A percentile compares a stretch with the other conserved stretches of the same genome.
Evolutionary conservation across 2,797 vertebrate genomes (phyloP).

Genomic region (Oryzias dopingdopingensis): DNA sequence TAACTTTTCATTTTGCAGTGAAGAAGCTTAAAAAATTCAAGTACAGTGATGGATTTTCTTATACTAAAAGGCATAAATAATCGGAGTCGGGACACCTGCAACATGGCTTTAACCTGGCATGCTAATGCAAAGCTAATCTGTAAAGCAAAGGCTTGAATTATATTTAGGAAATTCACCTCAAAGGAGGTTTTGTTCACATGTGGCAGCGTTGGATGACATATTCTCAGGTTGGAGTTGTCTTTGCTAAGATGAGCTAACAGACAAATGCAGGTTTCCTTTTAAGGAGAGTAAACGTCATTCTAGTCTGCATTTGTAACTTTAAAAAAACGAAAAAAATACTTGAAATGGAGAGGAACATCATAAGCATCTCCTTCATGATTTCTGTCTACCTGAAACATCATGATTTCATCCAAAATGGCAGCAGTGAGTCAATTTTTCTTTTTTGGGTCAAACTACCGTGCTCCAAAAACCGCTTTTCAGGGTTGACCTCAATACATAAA

Average conservation of each 20-base stretch:
- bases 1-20: slow-evolving; percentile 2
- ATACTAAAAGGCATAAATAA: slow-evolving; percentile 7
- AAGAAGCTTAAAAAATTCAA: slow-evolving; percentile 32
- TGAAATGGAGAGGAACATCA: not conserved
- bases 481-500: slow-evolving; percentile 67
- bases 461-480: slow-evolving; percentile 56
- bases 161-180: slow-evolving; percentile 4
- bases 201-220: not conserved
- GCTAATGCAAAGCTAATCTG: slow-evolving; percentile 6
- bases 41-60: slow-evolving; percentile 28
- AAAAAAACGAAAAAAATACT: not conserved
- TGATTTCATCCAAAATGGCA: slow-evolving; percentile 14
- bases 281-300: no score
- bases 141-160: slow-evolving; percentile 16
- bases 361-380: slow-evolving; percentile 9
- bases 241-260: no score
- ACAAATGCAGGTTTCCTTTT: no score
- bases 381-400: not conserved
- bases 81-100: slow-evolving; percentile 30
- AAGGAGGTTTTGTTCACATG: slow-evolving; percentile 16
- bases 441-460: slow-evolving; percentile 44
- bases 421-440: slow-evolving; percentile 29
- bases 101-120: not conserved
- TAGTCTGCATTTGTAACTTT: not conserved
- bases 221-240: no score